Conservation (phyloP, 2,888 invertebrate species). For the Fissipunctia ypsillon region DNA sequence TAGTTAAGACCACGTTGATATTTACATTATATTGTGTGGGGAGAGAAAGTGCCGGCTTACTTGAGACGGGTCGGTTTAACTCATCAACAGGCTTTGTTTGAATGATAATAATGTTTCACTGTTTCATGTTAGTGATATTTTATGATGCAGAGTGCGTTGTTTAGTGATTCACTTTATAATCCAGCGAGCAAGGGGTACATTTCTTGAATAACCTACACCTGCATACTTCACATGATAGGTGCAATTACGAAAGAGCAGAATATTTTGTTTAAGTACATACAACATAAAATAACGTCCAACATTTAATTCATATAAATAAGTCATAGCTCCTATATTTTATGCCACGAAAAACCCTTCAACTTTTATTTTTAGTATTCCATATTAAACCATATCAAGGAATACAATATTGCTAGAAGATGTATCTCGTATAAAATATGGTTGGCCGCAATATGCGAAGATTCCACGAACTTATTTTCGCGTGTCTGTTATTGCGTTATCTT, state of each 20-base stretch:
- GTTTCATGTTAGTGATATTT: neutral
- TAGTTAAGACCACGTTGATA: constrained; percentile 56
- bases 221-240: neutral
- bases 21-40: constrained; percentile 56
- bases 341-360: constrained; percentile 8
- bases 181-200: too few species aligned
- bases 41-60: constrained; percentile 33
- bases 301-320: neutral
- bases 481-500: constrained; percentile 63
- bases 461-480: constrained; percentile 55
- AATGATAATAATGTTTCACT: constrained; percentile 41
- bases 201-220: too few species aligned
- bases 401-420: constrained; percentile 38
- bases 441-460: constrained; percentile 35
- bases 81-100: constrained; percentile 52
- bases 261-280: neutral
- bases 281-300: neutral
- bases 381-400: constrained; percentile 44
- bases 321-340: constrained; percentile 10
- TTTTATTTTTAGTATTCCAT: constrained; percentile 32
- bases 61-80: constrained; percentile 37
- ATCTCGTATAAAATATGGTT: constrained; percentile 41
- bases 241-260: neutral
- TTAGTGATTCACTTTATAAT: constrained; percentile 24
- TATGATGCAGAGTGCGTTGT: neutral